Base-by-base conservation (phyloP, 2,113 vertebrate species). In the Lucifuga dentata region DNA sequence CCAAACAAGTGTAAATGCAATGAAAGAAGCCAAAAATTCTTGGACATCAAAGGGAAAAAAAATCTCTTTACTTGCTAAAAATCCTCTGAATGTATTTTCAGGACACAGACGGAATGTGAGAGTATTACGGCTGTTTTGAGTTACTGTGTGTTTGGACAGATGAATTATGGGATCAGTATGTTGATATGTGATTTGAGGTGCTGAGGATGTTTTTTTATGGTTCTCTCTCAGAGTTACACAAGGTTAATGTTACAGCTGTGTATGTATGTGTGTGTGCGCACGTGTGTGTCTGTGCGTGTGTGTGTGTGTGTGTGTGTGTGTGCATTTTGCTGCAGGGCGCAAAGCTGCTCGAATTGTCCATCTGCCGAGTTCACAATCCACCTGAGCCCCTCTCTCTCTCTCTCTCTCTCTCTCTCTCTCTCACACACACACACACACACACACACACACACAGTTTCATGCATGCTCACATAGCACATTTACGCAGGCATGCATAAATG, bases 311-410 rank as follows among this genome's bases (percentile, higher is more conserved):
- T 15, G 26, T 19, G 35, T 52, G 39, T 38, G 12, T 48, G 43
- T 56, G 46, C 24, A 29, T 81, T 75, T 83, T 73, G 86, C 90
- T 91, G 90, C 81, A 85, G 90, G 92, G 81, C 65, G 81, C 55
- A 82, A 88, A 88, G 86, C 89, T 90, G 89, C 88, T 91, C 84
- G 90, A 86, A 89, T 84, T 83, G 80, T 91, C 91, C 91, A 93
- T 93, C 91, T 92, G 91, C 84, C 69, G 69, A 85, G 78, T 89
- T 88, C 84, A 72, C 84, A 73, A 80, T 83, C 86, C 92, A 91
- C 91, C 90, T 92, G 84, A 92, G 89, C 89, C 91, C 87, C 71
- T 29, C 26, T 29, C 26, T 7, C 26, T 29, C 3, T 29, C 26
- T 29, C 26, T 29, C 26, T 29, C 3, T 29, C 26, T 29, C 26